A percentile compares a stretch with the other conserved stretches of the same genome.
Conservation (phyloP, 2,113 vertebrate species). For the Paratilapia polleni region DNA sequence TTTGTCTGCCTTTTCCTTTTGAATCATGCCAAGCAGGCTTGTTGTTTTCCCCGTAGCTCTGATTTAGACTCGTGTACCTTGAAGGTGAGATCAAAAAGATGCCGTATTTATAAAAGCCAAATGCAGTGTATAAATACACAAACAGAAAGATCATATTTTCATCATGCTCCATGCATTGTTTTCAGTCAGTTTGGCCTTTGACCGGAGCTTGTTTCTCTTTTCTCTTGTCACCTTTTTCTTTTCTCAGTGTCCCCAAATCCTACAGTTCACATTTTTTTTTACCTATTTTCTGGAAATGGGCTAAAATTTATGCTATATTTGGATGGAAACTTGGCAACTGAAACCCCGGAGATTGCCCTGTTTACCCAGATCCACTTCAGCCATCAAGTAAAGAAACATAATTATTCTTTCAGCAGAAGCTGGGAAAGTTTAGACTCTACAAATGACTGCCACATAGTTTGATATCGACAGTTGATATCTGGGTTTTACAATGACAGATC, state of each 20-base stretch:
- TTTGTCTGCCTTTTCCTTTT: not conserved
- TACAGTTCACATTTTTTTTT: not conserved
- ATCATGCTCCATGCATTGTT: not conserved
- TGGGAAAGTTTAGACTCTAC: not conserved
- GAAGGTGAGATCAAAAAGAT: not conserved
- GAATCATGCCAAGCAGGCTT: not conserved
- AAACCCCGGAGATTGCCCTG: not conserved
- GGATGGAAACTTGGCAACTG: rapidly evolving
- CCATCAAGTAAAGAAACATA: not conserved
- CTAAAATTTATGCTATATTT: not conserved
- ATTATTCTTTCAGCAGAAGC: not conserved
- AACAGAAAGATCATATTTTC: not conserved
- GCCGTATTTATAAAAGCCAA: not conserved
- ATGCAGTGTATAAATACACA: not conserved
- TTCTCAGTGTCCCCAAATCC: rapidly evolving
- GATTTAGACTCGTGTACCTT: not conserved
- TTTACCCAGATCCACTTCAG: not conserved
- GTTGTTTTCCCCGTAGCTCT: not conserved
- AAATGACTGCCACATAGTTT: not conserved
- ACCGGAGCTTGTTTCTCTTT: not conserved
- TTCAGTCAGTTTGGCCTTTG: rapidly evolving
- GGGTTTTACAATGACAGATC: not conserved
- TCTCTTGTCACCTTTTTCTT: not conserved
- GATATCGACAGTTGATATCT: not conserved
- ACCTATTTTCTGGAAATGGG: not conserved